phyloP scores from a whole-genome alignment of 1,140 invertebrate genomes.

The Pogonomyrmex californicus region DNA sequence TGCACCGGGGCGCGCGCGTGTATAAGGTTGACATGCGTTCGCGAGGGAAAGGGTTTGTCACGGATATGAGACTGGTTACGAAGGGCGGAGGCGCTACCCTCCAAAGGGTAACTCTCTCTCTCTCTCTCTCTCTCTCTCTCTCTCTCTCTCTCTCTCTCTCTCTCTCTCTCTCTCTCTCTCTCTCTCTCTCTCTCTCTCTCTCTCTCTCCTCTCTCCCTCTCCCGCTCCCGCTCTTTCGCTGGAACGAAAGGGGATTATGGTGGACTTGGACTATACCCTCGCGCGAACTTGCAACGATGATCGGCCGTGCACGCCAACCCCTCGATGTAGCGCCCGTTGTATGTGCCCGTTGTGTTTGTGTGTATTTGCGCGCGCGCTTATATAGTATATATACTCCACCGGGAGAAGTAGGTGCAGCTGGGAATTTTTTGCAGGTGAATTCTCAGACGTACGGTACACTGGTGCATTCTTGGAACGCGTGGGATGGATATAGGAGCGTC shows the following conservation, averaged over 20 bases:
- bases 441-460: conserved; percentile 35
- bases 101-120: conserved; percentile 60
- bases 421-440: conserved; percentile 56
- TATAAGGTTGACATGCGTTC: conserved; percentile 63
- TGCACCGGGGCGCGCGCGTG: conserved; percentile 69
- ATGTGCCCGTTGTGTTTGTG: neutral
- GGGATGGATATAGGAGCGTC: conserved; percentile 53
- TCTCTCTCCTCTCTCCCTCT: too few relatives aligned
- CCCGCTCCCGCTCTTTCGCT: neutral
- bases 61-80: conserved; percentile 69
- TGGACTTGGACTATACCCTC: conserved; percentile 54
- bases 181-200: too few relatives aligned
- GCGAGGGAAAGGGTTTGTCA: conserved; percentile 70
- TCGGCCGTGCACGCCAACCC: conserved; percentile 48
- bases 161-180: neutral
- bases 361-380: neutral
- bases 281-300: conserved; percentile 60
- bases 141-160: conserved; percentile 23
- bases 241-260: conserved; percentile 56
- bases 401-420: conserved; percentile 45
- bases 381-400: conserved; percentile 32
- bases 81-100: conserved; percentile 69
- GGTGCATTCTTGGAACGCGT: conserved; percentile 54
- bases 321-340: neutral
- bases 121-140: neutral